Base-by-base conservation (phyloP, 1,140 invertebrate species). In the Brachionus rotundiformis region DNA sequence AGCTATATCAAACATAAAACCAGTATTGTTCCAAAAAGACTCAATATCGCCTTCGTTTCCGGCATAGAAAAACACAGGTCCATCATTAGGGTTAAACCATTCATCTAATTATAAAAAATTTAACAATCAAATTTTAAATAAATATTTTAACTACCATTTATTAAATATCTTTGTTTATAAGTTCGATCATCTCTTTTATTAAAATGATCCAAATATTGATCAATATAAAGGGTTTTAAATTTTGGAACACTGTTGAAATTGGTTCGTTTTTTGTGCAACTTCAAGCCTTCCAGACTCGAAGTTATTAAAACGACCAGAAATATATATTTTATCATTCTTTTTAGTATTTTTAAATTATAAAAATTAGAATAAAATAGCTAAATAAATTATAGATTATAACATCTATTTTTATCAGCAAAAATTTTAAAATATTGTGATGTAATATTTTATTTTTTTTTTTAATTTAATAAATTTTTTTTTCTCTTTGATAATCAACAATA, bases 21-120 rank as follows among this genome's bases (percentile, higher is more conserved):
- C 96, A 0, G 94, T 95, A 88, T 98, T 97, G 84, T 96, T 89
- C 3, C 93, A 93, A 89, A 98, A 98, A 83, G 91, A 87, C 85
- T 94, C 92, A 83, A 98, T 96, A 84, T 92, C 91, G 80, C 96
- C 96, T 87, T 99, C 97, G 90, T 98, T 98, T 84, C 96, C 96
- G 10, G 95, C 95, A 85, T 98, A 99, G 86, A 98, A 96, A 86
- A 97, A 95, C 83, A 98, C 94, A 0, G 95, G 94, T 41, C 89
- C 87, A 11, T 91, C 89, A 31, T 79, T 39, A 33, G 47, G 76
- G 25, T 79, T 63, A 29, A 79, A 79, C 29, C 31, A 79, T 11
- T 79, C 76, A 63, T 79, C 73, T 77, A 27, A n/a, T 68, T 36
- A 16, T 11, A 75, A 44, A 19, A 27, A 44, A 16, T 49, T n/a